Evolutionary conservation across 2,797 vertebrate genomes (phyloP).

Genomic region (Emydoidea blandingii): DNA sequence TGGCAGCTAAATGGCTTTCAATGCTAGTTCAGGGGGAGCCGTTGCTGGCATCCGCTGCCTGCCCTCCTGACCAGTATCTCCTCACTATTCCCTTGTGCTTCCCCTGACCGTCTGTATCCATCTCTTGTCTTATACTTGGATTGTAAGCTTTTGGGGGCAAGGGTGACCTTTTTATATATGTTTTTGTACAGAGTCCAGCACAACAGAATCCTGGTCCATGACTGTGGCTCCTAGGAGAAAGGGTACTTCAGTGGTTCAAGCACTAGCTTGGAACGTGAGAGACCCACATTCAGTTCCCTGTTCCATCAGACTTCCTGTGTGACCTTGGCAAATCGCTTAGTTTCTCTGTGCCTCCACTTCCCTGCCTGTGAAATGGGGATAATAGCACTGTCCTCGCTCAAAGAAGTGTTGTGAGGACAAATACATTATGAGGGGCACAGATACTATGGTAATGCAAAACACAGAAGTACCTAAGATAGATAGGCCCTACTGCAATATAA

Average conservation of each 20-base stretch:
- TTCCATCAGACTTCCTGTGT: neutral
- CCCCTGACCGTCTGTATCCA: neutral
- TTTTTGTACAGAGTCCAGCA: neutral
- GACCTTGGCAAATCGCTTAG: neutral
- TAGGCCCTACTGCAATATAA: neutral
- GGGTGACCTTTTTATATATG: neutral
- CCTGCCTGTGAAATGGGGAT: neutral
- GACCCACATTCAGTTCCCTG: neutral
- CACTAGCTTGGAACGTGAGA: neutral
- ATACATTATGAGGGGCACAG: neutral
- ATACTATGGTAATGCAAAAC: fast-evolving
- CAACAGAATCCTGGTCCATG: neutral
- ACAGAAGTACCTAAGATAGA: neutral
- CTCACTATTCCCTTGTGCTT: neutral
- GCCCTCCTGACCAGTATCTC: neutral
- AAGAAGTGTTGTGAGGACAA: neutral
- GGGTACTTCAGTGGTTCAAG: neutral
- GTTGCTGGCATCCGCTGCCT: neutral
- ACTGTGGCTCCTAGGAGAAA: neutral
- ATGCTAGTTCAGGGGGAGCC: neutral
- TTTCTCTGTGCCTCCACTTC: neutral
- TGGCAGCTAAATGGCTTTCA: neutral
- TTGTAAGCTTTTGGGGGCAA: neutral
- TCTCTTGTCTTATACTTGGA: neutral
- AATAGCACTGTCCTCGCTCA: neutral